Evolutionary conservation across 2,888 invertebrate species (phyloP), one percentile per base, ranked within the genome.

Genomic region (Halictus ligatus): DNA sequence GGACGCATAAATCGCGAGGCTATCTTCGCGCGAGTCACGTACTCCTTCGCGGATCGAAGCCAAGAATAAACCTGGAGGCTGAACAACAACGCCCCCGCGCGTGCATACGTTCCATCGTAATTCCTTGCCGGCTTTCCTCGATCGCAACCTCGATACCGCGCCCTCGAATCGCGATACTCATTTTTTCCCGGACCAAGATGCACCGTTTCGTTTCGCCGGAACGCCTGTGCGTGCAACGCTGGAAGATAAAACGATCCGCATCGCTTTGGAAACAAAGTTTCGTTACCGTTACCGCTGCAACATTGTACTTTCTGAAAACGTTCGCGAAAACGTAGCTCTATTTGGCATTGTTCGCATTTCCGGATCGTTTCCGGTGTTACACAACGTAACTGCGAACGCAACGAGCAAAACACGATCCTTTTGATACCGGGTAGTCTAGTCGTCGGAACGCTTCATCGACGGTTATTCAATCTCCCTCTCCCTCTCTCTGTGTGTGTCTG

Each of bases 1-100:
- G 43, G 67, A 67, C n/a, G 67, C 77, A 69, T 77, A 77, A 77
- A 77, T 69, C 67, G 67, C 48, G 35, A 13, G 12, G 48, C 48
- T 77, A 67, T 67, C 76, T 48, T 67, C 67, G 46, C 64, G 67
- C 7, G 48, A 67, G 76, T 48, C 76, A 12, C 75, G 46, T 64
- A 76, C 35, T 46, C 29, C 35, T 67, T 67, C 67, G 67, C 67
- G 35, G 35, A 15, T 8, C 8, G 29, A 15, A 15, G 67, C 67
- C 29, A 67, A 67, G 67, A 67, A 67, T 35, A 67, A 35, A 35
- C 67, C 18, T 13, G 8, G 35, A 60, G 25, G 60, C 25, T 25
- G 25, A 25, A 25, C 25, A 25, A 60, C 60, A 25, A 60, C n/a
- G 60, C 21, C 8, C 21, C 50, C 0, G 21, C 8, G 10, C 21